phyloP scores from a whole-genome alignment of 2,113 vertebrate species.

The Penelope pileata region DNA sequence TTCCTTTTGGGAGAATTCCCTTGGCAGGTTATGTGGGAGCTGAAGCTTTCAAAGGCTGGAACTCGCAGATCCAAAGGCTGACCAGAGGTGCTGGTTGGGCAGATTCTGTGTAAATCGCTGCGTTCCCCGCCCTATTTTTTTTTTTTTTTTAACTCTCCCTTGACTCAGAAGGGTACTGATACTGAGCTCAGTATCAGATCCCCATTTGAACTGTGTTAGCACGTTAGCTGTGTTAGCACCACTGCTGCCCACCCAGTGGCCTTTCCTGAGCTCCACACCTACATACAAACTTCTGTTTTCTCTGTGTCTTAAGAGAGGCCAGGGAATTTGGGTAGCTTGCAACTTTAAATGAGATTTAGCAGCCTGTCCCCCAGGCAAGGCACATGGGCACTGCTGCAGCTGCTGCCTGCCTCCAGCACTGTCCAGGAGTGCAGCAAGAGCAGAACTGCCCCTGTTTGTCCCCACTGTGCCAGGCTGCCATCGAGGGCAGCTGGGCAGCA shows the following conservation, averaged over 20 bases:
- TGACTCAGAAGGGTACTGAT: not conserved
- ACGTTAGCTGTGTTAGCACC: not conserved
- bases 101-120: not conserved
- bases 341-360: not conserved
- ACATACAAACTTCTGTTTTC: fast-evolving
- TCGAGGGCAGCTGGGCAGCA: not conserved
- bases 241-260: not conserved
- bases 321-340: not conserved
- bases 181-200: too few relatives aligned
- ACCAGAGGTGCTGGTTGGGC: not conserved
- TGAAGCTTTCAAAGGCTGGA: not conserved
- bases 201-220: not conserved
- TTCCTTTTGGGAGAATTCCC: not conserved
- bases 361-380: not conserved
- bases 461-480: not conserved
- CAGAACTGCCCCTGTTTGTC: not conserved
- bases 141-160: not conserved
- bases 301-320: not conserved
- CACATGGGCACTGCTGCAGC: not conserved
- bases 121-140: not conserved
- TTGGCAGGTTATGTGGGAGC: not conserved
- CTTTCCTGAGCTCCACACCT: not conserved
- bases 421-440: too few relatives aligned
- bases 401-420: not conserved
- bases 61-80: not conserved